A percentile compares a stretch with the other conserved stretches of the same genome.
Evolutionary conservation across 2,797 vertebrate species (phyloP).

Genomic region (Sciurus carolinensis): DNA sequence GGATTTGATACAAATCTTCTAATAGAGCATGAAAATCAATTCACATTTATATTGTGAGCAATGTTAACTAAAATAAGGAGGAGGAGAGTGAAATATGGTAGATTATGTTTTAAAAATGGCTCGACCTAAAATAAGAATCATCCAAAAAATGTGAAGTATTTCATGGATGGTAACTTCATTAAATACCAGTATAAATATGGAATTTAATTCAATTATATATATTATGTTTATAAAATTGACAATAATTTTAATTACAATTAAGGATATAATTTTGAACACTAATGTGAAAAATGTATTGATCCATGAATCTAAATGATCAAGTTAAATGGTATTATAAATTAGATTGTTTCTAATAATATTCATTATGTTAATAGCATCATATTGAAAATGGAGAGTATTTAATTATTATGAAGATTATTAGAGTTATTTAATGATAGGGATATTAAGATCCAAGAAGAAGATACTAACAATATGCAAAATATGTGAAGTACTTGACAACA

Average conservation of each 20-base stretch:
- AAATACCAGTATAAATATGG: neutral
- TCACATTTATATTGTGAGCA: neutral
- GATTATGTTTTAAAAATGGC: neutral
- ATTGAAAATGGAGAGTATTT: neutral
- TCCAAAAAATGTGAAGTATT: neutral
- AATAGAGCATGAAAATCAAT: neutral
- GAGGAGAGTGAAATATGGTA: neutral
- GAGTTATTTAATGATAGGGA: neutral
- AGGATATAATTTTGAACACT: neutral
- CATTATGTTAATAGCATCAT: neutral
- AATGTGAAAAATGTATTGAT: neutral
- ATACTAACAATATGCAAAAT: neutral
- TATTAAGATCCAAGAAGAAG: neutral
- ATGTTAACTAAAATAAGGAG: neutral
- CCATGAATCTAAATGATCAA: neutral
- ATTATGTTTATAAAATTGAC: neutral
- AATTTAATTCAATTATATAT: neutral
- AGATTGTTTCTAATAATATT: neutral
- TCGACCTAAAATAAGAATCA: neutral
- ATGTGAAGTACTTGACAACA: neutral
- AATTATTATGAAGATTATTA: neutral
- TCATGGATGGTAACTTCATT: neutral
- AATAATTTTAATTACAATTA: constrained; percentile 14
- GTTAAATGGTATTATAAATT: constrained; percentile 37
- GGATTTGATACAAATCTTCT: neutral